phyloP scores from a whole-genome alignment of 2,113 vertebrate species.

The Ageneiosus marmoratus region DNA sequence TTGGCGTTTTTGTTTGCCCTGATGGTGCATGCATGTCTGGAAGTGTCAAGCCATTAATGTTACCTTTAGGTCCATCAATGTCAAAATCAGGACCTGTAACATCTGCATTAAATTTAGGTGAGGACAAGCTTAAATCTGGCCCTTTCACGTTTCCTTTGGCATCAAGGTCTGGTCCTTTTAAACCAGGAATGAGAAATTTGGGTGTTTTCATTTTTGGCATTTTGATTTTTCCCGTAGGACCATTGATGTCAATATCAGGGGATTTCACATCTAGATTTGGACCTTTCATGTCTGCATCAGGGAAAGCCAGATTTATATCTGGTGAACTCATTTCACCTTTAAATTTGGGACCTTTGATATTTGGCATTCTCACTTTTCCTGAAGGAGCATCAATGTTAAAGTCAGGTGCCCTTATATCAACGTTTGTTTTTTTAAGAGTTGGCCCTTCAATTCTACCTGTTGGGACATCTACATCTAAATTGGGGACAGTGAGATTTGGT shows the following conservation, averaged over 20 bases:
- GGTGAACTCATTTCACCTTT: slow-evolving; percentile 59
- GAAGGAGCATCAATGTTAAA: slow-evolving; percentile 55
- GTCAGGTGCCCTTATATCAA: slow-evolving; percentile 52
- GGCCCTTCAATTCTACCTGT: slow-evolving; percentile 48
- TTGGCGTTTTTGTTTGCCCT: slow-evolving; percentile 52
- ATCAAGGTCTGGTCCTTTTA: slow-evolving; percentile 46
- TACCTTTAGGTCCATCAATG: slow-evolving; percentile 52
- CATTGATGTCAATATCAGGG: slow-evolving; percentile 54
- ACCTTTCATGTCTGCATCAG: slow-evolving; percentile 30
- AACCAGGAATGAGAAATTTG: not conserved
- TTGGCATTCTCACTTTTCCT: slow-evolving; percentile 49
- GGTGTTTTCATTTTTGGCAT: slow-evolving; percentile 52
- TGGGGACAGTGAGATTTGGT: slow-evolving; percentile 34
- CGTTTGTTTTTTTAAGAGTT: slow-evolving; percentile 46
- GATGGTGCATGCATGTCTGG: slow-evolving; percentile 50
- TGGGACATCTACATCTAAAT: slow-evolving; percentile 35
- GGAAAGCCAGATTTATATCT: slow-evolving; percentile 54
- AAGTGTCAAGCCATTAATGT: slow-evolving; percentile 40
- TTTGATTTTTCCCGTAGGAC: slow-evolving; percentile 56
- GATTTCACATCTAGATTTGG: slow-evolving; percentile 55
- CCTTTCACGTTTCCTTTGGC: slow-evolving; percentile 39
- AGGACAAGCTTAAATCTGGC: slow-evolving; percentile 45
- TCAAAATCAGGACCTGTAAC: slow-evolving; percentile 46
- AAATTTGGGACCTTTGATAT: slow-evolving; percentile 56
- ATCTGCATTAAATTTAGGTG: slow-evolving; percentile 47